phyloP scores from a whole-genome alignment of 2,113 vertebrate species.

The Corvus hawaiiensis region DNA sequence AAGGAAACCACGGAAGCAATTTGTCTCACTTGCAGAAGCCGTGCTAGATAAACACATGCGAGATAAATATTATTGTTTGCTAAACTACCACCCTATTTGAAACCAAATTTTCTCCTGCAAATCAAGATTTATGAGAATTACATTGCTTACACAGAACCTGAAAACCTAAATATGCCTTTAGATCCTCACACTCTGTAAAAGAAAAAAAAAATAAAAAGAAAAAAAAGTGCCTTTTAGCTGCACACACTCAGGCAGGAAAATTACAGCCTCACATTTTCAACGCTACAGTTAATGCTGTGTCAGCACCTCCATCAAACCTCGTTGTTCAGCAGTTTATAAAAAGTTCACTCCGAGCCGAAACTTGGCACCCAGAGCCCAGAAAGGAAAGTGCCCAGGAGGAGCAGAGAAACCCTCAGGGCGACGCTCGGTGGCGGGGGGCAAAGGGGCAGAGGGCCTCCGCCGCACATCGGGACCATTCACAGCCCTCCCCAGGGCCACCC shows the following conservation, averaged over 20 bases:
- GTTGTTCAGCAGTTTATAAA: constrained; percentile 64
- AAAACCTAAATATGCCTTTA: constrained; percentile 60
- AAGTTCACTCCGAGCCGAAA: constrained; percentile 31
- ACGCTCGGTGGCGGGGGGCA: background rate
- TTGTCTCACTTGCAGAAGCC: constrained; percentile 42
- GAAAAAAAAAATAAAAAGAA: background rate
- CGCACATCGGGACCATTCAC: background rate
- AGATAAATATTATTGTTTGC: constrained; percentile 55
- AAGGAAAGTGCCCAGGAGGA: background rate
- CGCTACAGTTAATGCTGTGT: constrained; percentile 61
- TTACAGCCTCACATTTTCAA: constrained; percentile 67
- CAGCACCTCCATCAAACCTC: constrained; percentile 64
- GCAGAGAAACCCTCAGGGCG: background rate
- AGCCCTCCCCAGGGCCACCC: background rate
- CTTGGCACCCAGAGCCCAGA: constrained; percentile 26
- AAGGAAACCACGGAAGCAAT: background rate
- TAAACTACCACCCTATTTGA: constrained; percentile 9
- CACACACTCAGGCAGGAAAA: constrained; percentile 61
- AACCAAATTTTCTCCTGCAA: constrained; percentile 45
- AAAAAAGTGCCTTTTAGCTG: constrained; percentile 21
- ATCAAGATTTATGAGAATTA: constrained; percentile 68
- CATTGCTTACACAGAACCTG: constrained; percentile 53
- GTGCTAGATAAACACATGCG: background rate
- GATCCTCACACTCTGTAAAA: constrained; percentile 26
- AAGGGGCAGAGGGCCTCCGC: background rate